Evolutionary conservation across 2,797 vertebrate species (phyloP).

Genomic region (Takifugu rubripes): DNA sequence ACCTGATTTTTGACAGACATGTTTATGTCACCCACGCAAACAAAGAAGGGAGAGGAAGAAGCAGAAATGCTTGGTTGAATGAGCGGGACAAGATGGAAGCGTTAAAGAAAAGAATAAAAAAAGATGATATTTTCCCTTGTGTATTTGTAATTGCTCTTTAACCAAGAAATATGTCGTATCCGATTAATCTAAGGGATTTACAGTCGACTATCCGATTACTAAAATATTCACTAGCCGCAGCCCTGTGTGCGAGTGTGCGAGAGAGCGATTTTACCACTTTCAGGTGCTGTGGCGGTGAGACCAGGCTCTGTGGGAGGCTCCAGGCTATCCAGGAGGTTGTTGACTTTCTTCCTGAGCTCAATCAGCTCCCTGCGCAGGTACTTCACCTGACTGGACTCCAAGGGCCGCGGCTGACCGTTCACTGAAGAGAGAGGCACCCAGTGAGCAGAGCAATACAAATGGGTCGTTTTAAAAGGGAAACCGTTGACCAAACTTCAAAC

Average conservation of each 20-base stretch:
- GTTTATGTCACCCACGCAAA: too few relatives aligned
- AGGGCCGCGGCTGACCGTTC: slow-evolving; percentile 94
- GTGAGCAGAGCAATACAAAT: background rate
- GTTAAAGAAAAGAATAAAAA: too few relatives aligned
- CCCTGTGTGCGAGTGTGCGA: background rate
- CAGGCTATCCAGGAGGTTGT: slow-evolving; percentile 92
- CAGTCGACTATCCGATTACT: too few relatives aligned
- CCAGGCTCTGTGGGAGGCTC: slow-evolving; percentile 90
- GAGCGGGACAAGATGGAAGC: too few relatives aligned
- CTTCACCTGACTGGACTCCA: slow-evolving; percentile 98
- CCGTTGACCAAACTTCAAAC: slow-evolving; percentile 3
- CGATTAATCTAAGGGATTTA: background rate
- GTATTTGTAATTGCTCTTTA: too few relatives aligned
- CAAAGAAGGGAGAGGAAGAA: too few relatives aligned
- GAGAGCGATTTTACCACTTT: slow-evolving; percentile 78
- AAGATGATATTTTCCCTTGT: too few relatives aligned
- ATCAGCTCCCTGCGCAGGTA: slow-evolving; percentile 95
- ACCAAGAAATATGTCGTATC: too few relatives aligned
- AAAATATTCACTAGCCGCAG: too few relatives aligned
- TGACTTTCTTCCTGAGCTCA: slow-evolving; percentile 98
- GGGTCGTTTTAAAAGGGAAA: background rate
- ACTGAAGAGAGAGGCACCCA: slow-evolving; percentile 67
- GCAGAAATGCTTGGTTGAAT: too few relatives aligned
- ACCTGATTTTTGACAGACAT: too few relatives aligned
- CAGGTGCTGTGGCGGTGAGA: slow-evolving; percentile 78